Evolutionary conservation across 2,797 vertebrate genomes (phyloP), one percentile per base, ranked within the genome.

Genomic region (Takifugu rubripes): DNA sequence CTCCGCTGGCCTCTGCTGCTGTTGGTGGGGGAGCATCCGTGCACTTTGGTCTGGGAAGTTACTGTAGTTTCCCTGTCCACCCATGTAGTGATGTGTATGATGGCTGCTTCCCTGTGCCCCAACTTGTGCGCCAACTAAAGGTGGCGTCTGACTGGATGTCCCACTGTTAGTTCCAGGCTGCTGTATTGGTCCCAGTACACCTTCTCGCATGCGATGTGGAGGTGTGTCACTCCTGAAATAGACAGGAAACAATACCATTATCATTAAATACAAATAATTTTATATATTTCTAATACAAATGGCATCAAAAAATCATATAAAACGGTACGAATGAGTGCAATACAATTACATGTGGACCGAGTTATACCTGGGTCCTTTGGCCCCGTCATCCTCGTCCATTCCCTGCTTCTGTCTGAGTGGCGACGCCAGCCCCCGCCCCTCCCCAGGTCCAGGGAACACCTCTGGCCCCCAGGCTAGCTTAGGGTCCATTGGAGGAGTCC

Each of bases 401-500:
- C 84, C 72, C 57, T 92, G 88, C 53, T 93, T 92, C 80, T 93
- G 94, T 54, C 92, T 91, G 53, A 92, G 82, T 0, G 94, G 93
- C 5, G 94, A 95, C 1, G 91, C 88, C 3, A 94, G 84, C 2
- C 90, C 86, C 3, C 92, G 89, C 9, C 88, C 85, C 51, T 96
- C 95, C 1, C 77, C 81, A 24, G 76, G 86, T 1, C 84, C 88
- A 48, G 74, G 90, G 55, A 95, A 96, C 50, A 93, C 93, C 17
- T 96, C 95, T 0, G 92, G 88, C 16, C 91, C 93, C 95, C 95
- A 96, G 50, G 93, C 90, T 79, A 96, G 63, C 71, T 96, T 96
- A 46, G 94, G 91, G 83, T 97, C 95, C 76, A 94, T 92, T 1
- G 95, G 95, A 5, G 95, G 95, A 5, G 94, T 96, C 42, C 93